Base-by-base conservation (phyloP, 2,888 invertebrate genomes). In the Rhodophaea formosa region DNA sequence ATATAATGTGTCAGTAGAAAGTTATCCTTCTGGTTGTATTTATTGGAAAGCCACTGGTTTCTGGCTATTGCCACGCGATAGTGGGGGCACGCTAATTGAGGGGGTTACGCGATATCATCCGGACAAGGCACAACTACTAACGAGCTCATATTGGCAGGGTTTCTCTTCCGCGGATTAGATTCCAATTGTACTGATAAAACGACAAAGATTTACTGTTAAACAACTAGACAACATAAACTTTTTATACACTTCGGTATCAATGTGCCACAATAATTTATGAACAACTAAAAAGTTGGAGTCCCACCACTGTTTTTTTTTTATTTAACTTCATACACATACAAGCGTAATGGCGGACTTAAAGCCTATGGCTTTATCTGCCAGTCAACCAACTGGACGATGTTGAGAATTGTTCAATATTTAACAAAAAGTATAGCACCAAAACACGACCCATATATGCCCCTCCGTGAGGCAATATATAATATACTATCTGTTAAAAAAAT, bases 21-120 rank as follows among this genome's bases (percentile, higher is more conserved):
- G 16, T 35, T 51, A 3, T 16, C 35, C 51, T 51, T 35, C 51
- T 51, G 51, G 8, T 16, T 17, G 12, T 7, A 8, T 16, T 23
- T 46, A 46, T 15, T 35, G 51, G 17, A 8, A 35, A 17, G 35
- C 51, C n/a, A 67, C 70, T 72, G 74, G 77, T 81, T 75, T 75
- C 72, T 76, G 79, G 76, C 80, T 84, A 84, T 80, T 79, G 75
- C 72, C 64, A 67, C 61, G 72, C 74, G 79, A 82, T 83, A 81
- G 76, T 66, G 69, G 67, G 79, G 77, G 74, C 77, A 74, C 79
- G 72, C 84, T 86, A 86, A 88, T 87, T 85, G 84, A 75, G 76
- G 78, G 71, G 82, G 79, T 82, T 79, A 80, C 66, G 74, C 71
- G 79, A 82, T 85, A 86, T 75, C 74, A 77, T 79, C 76, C 76